Percentiles rank a stretch among this genome's conserved stretches.
These are phyloP conservation scores for Siniperca knerii DNA, from an alignment of 2,113 vertebrate genomes.

Conservation along the genomic window DNA sequence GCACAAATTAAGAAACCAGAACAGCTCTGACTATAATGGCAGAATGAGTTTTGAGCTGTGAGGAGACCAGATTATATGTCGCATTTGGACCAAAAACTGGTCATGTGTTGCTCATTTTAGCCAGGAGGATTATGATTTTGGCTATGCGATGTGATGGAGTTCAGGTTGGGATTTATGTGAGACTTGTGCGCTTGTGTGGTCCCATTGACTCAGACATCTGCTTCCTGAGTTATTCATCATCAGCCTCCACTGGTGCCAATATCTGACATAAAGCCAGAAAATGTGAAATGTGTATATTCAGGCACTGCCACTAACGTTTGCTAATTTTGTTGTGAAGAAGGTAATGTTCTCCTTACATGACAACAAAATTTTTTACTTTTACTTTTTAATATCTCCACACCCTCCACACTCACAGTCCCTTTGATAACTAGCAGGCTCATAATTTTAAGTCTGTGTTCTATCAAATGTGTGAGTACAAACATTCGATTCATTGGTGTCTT, in stretches of 20 bases:
- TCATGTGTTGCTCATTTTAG: conserved; percentile 6
- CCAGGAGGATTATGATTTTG: conserved; percentile 17
- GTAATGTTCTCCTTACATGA: not conserved
- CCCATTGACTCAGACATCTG: conserved; percentile 45
- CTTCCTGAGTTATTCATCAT: conserved; percentile 29
- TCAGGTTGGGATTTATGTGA: conserved; percentile 19
- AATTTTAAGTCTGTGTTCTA: too few species aligned
- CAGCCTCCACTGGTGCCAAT: not conserved
- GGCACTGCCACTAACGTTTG: not conserved
- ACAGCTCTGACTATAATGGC: not conserved
- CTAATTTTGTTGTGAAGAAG: too few species aligned
- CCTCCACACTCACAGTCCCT: too few species aligned
- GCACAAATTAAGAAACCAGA: not conserved
- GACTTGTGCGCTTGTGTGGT: conserved; percentile 21
- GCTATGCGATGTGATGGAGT: not conserved
- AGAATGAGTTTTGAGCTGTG: not conserved
- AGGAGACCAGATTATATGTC: not conserved
- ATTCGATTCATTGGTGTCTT: too few species aligned
- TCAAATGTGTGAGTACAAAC: too few species aligned
- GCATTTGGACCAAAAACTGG: not conserved
- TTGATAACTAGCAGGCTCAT: too few species aligned
- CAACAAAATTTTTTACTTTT: not conserved
- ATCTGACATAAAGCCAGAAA: not conserved
- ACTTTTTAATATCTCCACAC: too few species aligned
- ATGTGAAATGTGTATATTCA: not conserved